A percentile compares a stretch with the other conserved stretches of the same genome.
These are phyloP conservation scores for Actenoides hombroni DNA, from an alignment of 2,113 vertebrate species.

Conservation along the genomic window DNA sequence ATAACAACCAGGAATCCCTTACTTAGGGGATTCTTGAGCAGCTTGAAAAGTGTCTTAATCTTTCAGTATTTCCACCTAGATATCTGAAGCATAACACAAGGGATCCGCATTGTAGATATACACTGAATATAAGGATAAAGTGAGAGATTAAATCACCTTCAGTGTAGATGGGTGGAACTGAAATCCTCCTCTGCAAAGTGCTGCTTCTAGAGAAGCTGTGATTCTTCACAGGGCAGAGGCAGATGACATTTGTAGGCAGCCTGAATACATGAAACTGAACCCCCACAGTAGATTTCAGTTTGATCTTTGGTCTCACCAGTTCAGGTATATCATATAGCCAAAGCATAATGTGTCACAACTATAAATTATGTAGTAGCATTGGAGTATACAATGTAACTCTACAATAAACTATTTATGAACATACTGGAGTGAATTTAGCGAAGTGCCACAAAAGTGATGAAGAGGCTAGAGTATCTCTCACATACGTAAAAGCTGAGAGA, in stretches of 20 bases:
- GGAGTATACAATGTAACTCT: background rate
- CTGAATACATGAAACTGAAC: background rate
- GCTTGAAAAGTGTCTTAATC: background rate
- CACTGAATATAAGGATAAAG: background rate
- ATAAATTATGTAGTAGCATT: background rate
- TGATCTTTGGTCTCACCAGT: background rate
- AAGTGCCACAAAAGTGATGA: background rate
- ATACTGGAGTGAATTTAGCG: background rate
- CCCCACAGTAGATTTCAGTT: background rate
- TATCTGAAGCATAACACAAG: background rate
- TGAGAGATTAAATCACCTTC: background rate
- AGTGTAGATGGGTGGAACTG: background rate
- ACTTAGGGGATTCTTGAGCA: background rate
- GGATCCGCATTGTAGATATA: background rate
- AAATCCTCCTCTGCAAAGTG: background rate
- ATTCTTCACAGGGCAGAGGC: background rate
- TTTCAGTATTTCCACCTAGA: background rate
- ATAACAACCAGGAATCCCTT: background rate
- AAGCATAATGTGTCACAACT: background rate
- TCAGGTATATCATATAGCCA: background rate
- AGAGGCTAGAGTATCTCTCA: background rate
- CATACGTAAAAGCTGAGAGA: background rate
- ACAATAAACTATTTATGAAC: background rate
- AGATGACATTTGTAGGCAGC: background rate
- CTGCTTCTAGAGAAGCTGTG: background rate